These are phyloP conservation scores for Mesocricetus auratus DNA, from an alignment of 2,113 vertebrate species.

Conservation along the genomic window DNA sequence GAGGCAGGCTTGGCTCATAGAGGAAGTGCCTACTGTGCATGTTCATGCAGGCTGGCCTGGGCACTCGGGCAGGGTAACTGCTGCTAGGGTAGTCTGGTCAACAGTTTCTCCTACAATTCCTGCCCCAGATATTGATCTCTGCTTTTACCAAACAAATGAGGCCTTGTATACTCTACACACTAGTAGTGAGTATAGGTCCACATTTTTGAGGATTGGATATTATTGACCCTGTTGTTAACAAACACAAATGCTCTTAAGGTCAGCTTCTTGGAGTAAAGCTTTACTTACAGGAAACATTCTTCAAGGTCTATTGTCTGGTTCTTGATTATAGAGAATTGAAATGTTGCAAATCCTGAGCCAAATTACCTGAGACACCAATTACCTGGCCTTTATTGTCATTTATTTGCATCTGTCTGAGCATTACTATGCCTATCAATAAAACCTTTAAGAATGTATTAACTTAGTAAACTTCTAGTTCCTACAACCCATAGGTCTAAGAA, in stretches of 20 bases:
- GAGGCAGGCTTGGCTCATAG: no score
- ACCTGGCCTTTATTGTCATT: neutral
- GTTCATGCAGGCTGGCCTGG: no score
- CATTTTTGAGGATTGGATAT: neutral
- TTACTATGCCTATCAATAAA: no score
- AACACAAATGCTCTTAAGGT: neutral
- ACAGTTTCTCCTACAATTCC: no score
- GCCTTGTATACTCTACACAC: neutral
- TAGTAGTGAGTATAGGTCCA: no score
- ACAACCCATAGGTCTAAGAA: neutral
- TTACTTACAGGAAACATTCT: neutral
- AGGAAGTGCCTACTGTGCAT: no score
- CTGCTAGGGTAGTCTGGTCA: no score
- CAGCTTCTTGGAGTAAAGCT: neutral
- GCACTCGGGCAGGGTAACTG: no score
- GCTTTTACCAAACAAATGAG: neutral
- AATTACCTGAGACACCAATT: neutral
- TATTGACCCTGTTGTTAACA: neutral
- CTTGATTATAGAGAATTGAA: neutral
- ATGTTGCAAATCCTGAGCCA: neutral
- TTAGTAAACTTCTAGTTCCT: neutral
- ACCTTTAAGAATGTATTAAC: neutral
- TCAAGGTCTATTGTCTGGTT: neutral
- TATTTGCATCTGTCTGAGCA: neutral
- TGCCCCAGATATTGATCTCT: neutral